These are phyloP conservation scores for Troides helena DNA, from an alignment of 2,888 invertebrate genomes.

Conservation along the genomic window DNA sequence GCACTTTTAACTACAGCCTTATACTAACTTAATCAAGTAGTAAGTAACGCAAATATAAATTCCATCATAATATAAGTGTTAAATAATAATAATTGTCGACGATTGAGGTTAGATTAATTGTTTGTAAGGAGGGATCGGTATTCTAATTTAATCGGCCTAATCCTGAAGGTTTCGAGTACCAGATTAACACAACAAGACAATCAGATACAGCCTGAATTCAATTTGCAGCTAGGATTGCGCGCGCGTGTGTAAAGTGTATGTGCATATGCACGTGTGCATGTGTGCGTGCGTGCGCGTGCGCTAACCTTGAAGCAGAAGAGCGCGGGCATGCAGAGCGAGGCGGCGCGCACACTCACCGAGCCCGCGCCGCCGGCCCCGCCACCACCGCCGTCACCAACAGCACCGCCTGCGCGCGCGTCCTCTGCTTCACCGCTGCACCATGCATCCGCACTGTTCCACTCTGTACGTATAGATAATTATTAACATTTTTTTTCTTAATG, in stretches of 20 bases:
- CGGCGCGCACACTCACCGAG: constrained; percentile 68
- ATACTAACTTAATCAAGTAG: no score
- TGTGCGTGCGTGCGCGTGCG: constrained; percentile 38
- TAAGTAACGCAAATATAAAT: no score
- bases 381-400: constrained; percentile 30
- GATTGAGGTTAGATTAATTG: no score
- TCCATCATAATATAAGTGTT: no score
- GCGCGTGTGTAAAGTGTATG: constrained; percentile 17
- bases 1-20: no score
- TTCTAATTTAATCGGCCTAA: no score
- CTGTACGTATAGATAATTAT: constrained; percentile 3
- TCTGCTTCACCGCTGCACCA: constrained; percentile 10
- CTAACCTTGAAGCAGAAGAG: constrained; percentile 92
- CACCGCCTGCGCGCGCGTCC: constrained; percentile 34
- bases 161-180: no score
- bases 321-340: constrained; percentile 92
- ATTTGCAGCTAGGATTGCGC: not conserved
- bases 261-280: constrained; percentile 34
- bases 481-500: no score
- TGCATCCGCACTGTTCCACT: constrained; percentile 30
- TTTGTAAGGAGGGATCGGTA: no score
- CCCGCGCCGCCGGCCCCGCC: constrained; percentile 28
- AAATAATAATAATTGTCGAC: no score
- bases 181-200: no score
- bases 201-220: no score